Conservation (phyloP, 2,113 vertebrate genomes). For the Coptodon bakossiorum region DNA sequence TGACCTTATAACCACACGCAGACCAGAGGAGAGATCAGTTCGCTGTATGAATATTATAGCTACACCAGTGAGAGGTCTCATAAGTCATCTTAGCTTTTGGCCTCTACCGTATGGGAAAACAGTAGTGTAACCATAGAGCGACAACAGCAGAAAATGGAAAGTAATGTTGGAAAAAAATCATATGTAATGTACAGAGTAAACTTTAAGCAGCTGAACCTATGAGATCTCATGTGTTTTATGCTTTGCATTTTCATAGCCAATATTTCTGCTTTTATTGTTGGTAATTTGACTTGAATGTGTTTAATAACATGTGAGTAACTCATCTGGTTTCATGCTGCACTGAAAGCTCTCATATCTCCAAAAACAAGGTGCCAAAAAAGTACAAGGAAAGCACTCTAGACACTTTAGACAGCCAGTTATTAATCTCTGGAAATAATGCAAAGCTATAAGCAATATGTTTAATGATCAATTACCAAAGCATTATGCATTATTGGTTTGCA, state of each 20-base stretch:
- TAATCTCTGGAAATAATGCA: background rate
- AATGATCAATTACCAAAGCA: background rate
- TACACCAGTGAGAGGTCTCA: conserved; percentile 26
- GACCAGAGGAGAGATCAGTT: conserved; percentile 23
- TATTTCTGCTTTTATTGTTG: background rate
- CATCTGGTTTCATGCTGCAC: background rate
- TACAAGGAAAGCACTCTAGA: background rate
- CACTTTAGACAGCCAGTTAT: background rate
- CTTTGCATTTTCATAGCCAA: background rate
- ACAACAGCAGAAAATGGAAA: conserved; percentile 16
- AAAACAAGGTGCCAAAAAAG: background rate
- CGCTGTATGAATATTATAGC: conserved; percentile 18
- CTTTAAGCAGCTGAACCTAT: background rate
- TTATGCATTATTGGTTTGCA: background rate
- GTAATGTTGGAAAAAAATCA: background rate
- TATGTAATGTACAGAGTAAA: background rate
- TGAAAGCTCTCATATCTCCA: background rate
- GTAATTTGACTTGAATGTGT: background rate
- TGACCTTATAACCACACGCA: conserved; percentile 34
- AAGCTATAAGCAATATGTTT: background rate
- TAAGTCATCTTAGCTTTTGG: conserved; percentile 55
- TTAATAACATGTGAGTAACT: background rate
- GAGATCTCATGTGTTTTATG: background rate
- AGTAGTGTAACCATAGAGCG: conserved; percentile 10
- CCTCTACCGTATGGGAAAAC: conserved; percentile 42